Conservation (phyloP, 2,797 vertebrate genomes). For the Prionace glauca region DNA sequence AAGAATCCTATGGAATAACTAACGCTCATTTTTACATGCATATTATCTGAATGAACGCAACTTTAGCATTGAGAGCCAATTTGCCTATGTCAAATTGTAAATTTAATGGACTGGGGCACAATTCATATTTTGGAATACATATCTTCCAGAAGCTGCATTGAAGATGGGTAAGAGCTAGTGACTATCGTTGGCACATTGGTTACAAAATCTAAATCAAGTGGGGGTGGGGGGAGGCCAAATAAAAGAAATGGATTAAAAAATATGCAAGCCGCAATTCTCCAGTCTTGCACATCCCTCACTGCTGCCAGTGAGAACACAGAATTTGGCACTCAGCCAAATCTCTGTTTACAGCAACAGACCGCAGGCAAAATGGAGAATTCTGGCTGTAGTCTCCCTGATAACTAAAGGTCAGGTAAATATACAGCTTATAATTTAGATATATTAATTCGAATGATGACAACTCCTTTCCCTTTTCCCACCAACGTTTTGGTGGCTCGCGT, state of each 20-base stretch:
- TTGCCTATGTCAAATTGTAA: background rate
- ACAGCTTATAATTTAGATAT: too few relatives aligned
- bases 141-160: background rate
- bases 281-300: too few relatives aligned
- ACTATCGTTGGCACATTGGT: background rate
- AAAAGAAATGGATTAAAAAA: background rate
- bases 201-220: background rate
- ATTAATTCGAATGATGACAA: too few relatives aligned
- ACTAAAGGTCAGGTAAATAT: too few relatives aligned
- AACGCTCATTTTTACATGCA: background rate
- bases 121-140: background rate
- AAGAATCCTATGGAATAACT: background rate
- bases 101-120: background rate
- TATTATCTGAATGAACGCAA: background rate
- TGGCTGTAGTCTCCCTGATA: too few relatives aligned
- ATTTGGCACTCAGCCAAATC: too few relatives aligned
- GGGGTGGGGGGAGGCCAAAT: background rate
- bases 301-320: background rate
- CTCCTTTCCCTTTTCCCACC: too few relatives aligned
- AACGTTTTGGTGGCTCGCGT: too few relatives aligned
- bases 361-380: too few relatives aligned
- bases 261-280: too few relatives aligned
- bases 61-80: background rate
- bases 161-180: background rate
- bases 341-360: too few relatives aligned